A percentile compares a stretch with the other conserved stretches of the same genome.
Evolutionary conservation across 2,888 invertebrate species (phyloP).

Genomic region (Nomada ferruginata): DNA sequence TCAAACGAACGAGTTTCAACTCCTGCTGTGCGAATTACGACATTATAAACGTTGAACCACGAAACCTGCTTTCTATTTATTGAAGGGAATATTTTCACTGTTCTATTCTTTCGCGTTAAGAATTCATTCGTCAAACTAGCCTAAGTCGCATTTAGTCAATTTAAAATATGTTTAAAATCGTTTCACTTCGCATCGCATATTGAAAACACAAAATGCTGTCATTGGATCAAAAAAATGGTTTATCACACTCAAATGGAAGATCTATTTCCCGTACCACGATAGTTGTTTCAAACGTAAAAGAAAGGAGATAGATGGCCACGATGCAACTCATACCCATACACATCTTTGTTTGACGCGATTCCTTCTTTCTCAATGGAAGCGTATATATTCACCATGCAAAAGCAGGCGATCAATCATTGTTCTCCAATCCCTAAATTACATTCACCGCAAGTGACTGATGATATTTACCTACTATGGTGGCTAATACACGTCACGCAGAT

Average conservation of each 20-base stretch:
- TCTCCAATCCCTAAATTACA: constrained; percentile 40
- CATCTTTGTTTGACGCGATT: neutral
- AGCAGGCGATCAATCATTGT: constrained; percentile 27
- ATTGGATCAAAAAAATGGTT: neutral
- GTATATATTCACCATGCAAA: constrained; percentile 16
- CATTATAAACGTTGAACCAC: neutral
- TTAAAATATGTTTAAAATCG: no score
- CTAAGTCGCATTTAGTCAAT: no score
- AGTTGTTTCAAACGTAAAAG: neutral
- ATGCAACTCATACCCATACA: neutral
- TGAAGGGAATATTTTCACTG: neutral
- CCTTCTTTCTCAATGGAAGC: neutral
- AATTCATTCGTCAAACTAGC: no score
- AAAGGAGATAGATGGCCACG: neutral
- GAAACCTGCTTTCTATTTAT: neutral
- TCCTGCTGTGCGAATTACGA: neutral
- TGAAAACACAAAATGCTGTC: neutral
- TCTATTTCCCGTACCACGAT: no score
- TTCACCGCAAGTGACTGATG: constrained; percentile 40
- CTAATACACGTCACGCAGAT: constrained; percentile 24
- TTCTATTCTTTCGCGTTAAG: neutral
- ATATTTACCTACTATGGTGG: constrained; percentile 31
- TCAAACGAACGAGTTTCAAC: constrained; percentile 1
- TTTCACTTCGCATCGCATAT: no score
- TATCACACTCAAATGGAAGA: neutral